Conservation (phyloP, 1,140 invertebrate species). For the Drosophila watanabei region DNA sequence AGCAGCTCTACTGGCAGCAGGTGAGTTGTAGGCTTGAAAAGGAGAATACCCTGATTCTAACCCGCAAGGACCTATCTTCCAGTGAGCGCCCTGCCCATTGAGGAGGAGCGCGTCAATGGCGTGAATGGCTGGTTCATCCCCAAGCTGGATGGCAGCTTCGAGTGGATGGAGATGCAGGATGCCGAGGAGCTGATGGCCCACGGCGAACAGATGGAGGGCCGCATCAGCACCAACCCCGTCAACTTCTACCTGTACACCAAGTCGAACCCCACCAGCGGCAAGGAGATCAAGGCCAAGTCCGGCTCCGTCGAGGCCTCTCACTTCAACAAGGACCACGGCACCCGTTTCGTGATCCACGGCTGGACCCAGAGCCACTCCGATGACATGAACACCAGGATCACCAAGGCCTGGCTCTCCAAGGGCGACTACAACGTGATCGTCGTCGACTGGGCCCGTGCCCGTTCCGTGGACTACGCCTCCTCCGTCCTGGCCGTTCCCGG, state of each 20-base stretch:
- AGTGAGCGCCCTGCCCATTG: constrained; percentile 60
- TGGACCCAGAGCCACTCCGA: constrained; percentile 62
- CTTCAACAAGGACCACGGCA: constrained; percentile 67
- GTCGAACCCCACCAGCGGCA: constrained; percentile 44
- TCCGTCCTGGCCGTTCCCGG: constrained; percentile 85
- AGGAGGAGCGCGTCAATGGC: constrained; percentile 50
- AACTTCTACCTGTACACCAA: constrained; percentile 74
- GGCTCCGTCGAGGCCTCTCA: constrained; percentile 54
- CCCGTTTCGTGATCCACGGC: constrained; percentile 74
- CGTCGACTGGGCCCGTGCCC: constrained; percentile 86
- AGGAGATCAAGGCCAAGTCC: constrained; percentile 46
- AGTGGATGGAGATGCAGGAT: constrained; percentile 56
- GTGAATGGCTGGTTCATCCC: constrained; percentile 63
- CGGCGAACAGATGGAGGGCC: constrained; percentile 40
- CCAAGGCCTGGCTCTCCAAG: constrained; percentile 85
- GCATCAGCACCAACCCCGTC: constrained; percentile 54
- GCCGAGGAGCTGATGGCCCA: constrained; percentile 54
- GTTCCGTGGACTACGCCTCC: constrained; percentile 84
- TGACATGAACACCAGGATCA: constrained; percentile 61
- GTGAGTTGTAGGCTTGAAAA: constrained; percentile 15
- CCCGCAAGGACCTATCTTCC: neutral
- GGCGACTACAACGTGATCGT: constrained; percentile 87
- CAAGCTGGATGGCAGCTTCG: constrained; percentile 38
- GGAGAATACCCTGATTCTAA: too few species aligned
- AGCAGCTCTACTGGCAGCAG: constrained; percentile 50